Conservation (phyloP, 2,113 vertebrate species). For the Telmatochromis brachygnathus region DNA sequence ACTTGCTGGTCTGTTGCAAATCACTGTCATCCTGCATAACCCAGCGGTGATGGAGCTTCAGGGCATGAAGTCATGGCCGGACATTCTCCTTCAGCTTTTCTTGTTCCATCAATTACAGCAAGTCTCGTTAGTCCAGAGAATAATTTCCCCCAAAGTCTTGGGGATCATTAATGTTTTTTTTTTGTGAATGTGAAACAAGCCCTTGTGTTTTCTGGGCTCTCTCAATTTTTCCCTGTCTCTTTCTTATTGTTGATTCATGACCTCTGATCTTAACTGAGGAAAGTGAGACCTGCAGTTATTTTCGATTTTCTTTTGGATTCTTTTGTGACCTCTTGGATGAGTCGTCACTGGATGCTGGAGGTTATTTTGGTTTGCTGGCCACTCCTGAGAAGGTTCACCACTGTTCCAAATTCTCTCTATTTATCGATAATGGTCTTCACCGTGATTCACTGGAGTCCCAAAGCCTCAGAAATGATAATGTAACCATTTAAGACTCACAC, state of each 20-base stretch:
- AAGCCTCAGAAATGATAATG: background rate
- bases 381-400: background rate
- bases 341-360: fast-evolving
- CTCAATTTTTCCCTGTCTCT: fast-evolving
- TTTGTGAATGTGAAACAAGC: background rate
- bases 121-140: background rate
- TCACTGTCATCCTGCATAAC: fast-evolving
- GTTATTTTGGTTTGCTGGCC: background rate
- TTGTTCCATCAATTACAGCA: background rate
- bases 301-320: background rate
- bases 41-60: background rate
- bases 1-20: background rate
- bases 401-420: background rate
- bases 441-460: background rate
- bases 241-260: background rate
- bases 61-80: background rate
- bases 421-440: background rate
- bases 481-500: background rate
- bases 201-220: background rate
- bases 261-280: background rate
- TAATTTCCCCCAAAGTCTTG: fast-evolving
- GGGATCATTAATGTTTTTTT: background rate
- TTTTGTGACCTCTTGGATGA: background rate
- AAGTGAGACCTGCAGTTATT: background rate
- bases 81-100: background rate